Percentiles rank a stretch among this genome's conserved stretches.
phyloP scores from a whole-genome alignment of 2,797 vertebrate species.

The Helarctos malayanus region DNA sequence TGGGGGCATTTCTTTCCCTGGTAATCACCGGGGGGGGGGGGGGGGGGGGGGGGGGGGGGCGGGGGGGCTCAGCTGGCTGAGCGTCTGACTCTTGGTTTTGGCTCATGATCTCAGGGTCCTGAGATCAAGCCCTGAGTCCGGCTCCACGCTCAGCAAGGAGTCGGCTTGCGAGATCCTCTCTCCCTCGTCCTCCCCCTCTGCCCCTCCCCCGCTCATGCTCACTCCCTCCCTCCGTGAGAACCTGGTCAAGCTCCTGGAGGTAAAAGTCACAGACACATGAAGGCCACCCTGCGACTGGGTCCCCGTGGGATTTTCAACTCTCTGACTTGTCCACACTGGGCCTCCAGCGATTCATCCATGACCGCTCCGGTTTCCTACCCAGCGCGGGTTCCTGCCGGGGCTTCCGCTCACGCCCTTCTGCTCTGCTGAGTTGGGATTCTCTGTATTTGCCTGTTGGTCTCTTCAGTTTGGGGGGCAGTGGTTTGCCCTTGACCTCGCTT shows the following conservation, averaged over 20 bases:
- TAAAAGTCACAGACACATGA: neutral
- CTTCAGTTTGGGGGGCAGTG: accelerated
- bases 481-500: neutral
- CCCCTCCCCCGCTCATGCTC: too few species aligned
- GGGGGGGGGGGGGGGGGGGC: too few species aligned
- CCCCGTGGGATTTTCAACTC: neutral
- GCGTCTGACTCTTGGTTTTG: neutral
- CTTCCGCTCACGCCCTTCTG: neutral
- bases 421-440: neutral
- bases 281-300: neutral
- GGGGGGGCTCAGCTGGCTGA: neutral
- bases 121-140: too few species aligned
- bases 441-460: neutral
- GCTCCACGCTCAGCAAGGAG: too few species aligned
- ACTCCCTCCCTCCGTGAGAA: neutral
- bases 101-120: neutral
- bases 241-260: neutral
- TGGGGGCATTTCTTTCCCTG: too few species aligned
- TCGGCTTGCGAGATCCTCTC: too few species aligned
- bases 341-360: neutral
- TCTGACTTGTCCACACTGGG: neutral
- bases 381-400: neutral
- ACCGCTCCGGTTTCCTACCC: neutral
- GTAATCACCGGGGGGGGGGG: neutral
- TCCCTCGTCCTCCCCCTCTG: too few species aligned